Base-by-base conservation (phyloP, 2,113 vertebrate genomes). In the Calyptommatus sinebrachiatus region DNA sequence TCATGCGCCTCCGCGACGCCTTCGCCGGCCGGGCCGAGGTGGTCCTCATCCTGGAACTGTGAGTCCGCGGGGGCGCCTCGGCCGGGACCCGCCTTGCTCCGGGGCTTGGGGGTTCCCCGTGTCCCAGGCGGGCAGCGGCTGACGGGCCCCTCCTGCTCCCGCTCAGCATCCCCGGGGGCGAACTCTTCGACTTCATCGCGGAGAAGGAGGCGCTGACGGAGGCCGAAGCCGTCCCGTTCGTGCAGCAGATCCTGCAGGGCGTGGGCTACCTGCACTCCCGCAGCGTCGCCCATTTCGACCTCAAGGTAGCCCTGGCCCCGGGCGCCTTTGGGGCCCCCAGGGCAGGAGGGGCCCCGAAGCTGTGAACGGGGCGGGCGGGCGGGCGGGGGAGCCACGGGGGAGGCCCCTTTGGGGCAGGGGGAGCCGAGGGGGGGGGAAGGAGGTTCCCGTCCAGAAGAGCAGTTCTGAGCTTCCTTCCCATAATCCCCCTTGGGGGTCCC, bases 151-250 rank as follows among this genome's bases (percentile, higher is more conserved):
- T 16, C 10, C 28, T 5, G 0, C 16, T 18, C 14, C 21, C 1
- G 2, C 0, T 18, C 84, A 95, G 95, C 41, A 93, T 96, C 26
- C 45, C 68, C 0, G 95, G 95, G 0, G 94, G 96, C 1, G 97
- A 97, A 57, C 88, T 97, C 72, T 97, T 96, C 6, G 96, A 97
- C 89, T 97, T 96, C 89, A 95, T 96, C 0, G 95, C 95, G 0
- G 94, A 94, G 86, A 96, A 97, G 89, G 96, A 96, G 82, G 89
- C 77, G 31, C 91, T 95, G 79, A 79, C 90, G 0, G 95, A 97
- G 90, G 94, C 89, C 0, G 94, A 95, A 48, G 94, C 95, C 81
- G 94, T 96, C 3, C 84, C 90, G 71, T 96, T 96, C 87, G 88
- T 96, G 86, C 89, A 77, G 65, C 95, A 97, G 92, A 94, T 97